phyloP scores from a whole-genome alignment of 2,888 invertebrate genomes.

The Polydrusus pterygomalis region DNA sequence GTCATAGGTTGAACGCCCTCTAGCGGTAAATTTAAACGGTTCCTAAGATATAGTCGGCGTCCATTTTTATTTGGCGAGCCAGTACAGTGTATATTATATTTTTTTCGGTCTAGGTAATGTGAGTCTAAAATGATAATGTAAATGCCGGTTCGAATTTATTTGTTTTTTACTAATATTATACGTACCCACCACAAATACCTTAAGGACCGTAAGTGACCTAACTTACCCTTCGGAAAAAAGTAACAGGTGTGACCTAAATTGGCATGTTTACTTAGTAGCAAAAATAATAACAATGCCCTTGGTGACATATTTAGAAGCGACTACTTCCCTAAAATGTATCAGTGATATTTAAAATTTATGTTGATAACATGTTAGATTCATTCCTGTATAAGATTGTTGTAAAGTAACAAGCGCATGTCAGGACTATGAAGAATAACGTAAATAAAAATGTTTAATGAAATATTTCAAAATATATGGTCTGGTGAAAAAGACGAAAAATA shows the following conservation, averaged over 20 bases:
- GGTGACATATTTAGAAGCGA: constrained; percentile 23
- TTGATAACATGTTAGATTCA: not conserved
- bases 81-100: too few species aligned
- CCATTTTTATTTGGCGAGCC: too few species aligned
- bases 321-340: constrained; percentile 28
- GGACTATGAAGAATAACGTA: not conserved
- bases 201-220: constrained; percentile 26
- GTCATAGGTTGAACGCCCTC: too few species aligned
- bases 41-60: too few species aligned
- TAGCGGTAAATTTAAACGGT: too few species aligned
- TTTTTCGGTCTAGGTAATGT: too few species aligned
- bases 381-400: not conserved
- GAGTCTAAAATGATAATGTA: too few species aligned
- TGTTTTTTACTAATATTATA: not conserved
- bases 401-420: constrained; percentile 20
- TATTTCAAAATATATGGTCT: constrained; percentile 30
- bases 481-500: constrained; percentile 11
- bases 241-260: constrained; percentile 69
- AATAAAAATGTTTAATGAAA: not conserved
- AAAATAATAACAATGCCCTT: constrained; percentile 28
- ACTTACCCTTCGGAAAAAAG: constrained; percentile 72
- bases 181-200: not conserved
- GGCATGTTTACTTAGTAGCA: constrained; percentile 46
- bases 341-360: not conserved
- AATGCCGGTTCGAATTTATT: not conserved